phyloP scores from a whole-genome alignment of 1,140 invertebrate species.

The Brachionus paranguensis region DNA sequence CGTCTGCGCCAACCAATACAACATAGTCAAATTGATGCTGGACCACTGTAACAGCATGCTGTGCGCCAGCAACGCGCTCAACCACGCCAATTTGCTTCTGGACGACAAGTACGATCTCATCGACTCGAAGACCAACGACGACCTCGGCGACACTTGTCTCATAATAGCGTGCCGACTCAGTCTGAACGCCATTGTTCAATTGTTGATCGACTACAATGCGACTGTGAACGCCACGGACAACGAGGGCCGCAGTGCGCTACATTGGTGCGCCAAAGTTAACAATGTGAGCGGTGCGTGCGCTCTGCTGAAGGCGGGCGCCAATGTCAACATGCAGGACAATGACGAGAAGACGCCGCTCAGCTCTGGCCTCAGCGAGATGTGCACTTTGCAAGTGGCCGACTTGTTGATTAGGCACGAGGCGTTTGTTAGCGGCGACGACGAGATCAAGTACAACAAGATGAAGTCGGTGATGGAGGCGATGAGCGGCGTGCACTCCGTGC shows the following conservation, averaged over 20 bases:
- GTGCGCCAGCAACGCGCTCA: not conserved
- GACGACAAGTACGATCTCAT: slow-evolving; percentile 32
- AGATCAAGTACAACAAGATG: slow-evolving; percentile 34
- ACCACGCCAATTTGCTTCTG: not conserved
- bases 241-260: slow-evolving; percentile 17
- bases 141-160: not conserved
- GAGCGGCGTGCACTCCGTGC: not conserved
- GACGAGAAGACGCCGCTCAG: slow-evolving; percentile 6
- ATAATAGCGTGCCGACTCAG: slow-evolving; percentile 7
- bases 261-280: slow-evolving; percentile 39
- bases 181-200: not conserved
- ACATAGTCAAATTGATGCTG: slow-evolving; percentile 15
- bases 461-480: slow-evolving; percentile 1
- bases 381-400: slow-evolving; percentile 21
- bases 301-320: slow-evolving; percentile 22
- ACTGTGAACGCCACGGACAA: slow-evolving; percentile 37
- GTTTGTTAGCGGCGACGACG: slow-evolving; percentile 29
- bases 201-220: slow-evolving; percentile 5
- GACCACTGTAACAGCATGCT: slow-evolving; percentile 11
- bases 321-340: slow-evolving; percentile 39
- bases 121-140: slow-evolving; percentile 32
- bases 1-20: slow-evolving; percentile 6
- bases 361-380: not conserved
- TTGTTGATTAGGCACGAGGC: slow-evolving; percentile 24
- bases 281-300: not conserved